Percentiles rank a stretch among this genome's conserved stretches.
phyloP scores from a whole-genome alignment of 2,888 invertebrate genomes.

The Embidobia sp. region DNA sequence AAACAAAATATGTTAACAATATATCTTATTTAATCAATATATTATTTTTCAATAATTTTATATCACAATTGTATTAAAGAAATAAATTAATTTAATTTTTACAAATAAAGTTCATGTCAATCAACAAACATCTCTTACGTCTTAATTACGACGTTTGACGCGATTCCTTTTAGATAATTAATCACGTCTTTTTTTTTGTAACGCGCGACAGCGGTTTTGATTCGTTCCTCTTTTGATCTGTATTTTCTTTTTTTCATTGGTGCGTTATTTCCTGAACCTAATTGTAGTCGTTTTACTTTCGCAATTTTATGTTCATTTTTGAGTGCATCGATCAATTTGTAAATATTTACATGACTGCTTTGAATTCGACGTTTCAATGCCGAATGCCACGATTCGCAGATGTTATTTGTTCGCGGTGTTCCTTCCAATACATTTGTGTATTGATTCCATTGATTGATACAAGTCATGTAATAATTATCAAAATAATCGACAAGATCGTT shows the following conservation, averaged over 20 bases:
- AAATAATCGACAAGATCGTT: too few relatives aligned
- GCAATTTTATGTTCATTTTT: conserved; percentile 3
- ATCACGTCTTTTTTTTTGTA: neutral
- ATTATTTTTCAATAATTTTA: too few relatives aligned
- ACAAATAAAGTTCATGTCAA: too few relatives aligned
- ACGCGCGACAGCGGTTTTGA: neutral
- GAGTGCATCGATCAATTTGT: neutral
- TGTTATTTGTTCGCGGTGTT: neutral
- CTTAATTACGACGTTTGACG: too few relatives aligned
- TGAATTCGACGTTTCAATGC: neutral
- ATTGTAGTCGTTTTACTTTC: neutral
- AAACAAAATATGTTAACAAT: too few relatives aligned
- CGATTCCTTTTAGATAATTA: neutral
- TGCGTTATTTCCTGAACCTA: neutral
- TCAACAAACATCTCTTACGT: too few relatives aligned
- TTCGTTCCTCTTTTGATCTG: neutral
- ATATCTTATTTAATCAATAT: too few relatives aligned
- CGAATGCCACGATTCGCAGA: conserved; percentile 4
- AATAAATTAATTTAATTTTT: too few relatives aligned
- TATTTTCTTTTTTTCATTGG: neutral
- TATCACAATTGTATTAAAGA: too few relatives aligned
- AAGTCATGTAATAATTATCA: neutral
- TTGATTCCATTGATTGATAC: conserved; percentile 6
- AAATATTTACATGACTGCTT: neutral
- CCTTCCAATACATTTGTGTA: neutral